Conservation (phyloP, 2,797 vertebrate genomes). For the Enteromius argenteus region DNA sequence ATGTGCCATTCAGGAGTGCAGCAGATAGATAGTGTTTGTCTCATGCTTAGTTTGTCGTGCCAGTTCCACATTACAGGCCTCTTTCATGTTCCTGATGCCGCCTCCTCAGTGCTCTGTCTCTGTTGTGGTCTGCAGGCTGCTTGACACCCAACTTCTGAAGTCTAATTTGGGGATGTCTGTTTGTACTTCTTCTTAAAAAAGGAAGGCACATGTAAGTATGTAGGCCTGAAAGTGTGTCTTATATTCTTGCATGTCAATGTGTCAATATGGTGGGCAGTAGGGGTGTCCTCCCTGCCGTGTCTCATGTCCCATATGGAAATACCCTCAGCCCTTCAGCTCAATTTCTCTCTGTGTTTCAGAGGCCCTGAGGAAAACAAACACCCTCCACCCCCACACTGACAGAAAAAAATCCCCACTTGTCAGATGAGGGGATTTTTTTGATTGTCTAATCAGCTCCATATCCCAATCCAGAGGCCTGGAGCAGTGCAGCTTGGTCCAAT, state of each 20-base stretch:
- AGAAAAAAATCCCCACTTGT: conserved; percentile 62
- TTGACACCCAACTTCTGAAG: conserved; percentile 62
- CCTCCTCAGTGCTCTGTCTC: conserved; percentile 79
- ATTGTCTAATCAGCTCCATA: conserved; percentile 67
- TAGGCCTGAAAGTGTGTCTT: conserved; percentile 49
- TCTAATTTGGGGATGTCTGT: conserved; percentile 59
- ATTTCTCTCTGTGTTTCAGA: conserved; percentile 44
- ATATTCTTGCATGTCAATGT: conserved; percentile 55
- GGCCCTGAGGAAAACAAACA: conserved; percentile 52
- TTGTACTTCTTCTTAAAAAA: conserved; percentile 28
- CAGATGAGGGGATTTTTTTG: conserved; percentile 65
- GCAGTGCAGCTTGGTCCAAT: conserved; percentile 59
- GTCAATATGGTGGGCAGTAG: conserved; percentile 68
- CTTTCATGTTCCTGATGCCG: conserved; percentile 82
- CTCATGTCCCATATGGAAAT: conserved; percentile 53
- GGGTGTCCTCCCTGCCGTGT: conserved; percentile 56
- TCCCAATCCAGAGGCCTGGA: conserved; percentile 62
- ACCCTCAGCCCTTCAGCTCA: conserved; percentile 36
- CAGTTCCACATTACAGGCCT: conserved; percentile 80
- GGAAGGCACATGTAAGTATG: conserved; percentile 12
- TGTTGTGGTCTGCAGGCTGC: conserved; percentile 78
- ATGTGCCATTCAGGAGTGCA: neutral
- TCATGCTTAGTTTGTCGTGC: conserved; percentile 75
- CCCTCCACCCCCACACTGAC: conserved; percentile 38
- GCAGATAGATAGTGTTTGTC: conserved; percentile 47